These are phyloP conservation scores for Conchocele bisecta DNA, from an alignment of 2,888 invertebrate species.

Conservation along the genomic window DNA sequence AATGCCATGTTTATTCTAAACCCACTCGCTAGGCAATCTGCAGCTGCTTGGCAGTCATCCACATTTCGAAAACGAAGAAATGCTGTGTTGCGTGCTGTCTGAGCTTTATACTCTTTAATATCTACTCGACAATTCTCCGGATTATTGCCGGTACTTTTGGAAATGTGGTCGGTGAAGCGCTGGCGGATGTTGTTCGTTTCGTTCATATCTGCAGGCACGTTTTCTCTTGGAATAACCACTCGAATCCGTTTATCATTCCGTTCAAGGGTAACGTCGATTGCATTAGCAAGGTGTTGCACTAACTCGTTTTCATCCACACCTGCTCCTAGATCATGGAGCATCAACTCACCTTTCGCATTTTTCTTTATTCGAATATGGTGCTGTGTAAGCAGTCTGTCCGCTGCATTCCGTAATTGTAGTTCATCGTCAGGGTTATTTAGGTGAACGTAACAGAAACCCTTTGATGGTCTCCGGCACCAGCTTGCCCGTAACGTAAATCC, in stretches of 20 bases:
- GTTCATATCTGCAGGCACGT: not conserved
- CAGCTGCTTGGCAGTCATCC: slow-evolving; percentile 55
- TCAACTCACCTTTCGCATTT: slow-evolving; percentile 13
- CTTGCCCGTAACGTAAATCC: slow-evolving; percentile 59
- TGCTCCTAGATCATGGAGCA: slow-evolving; percentile 23
- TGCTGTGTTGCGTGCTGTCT: slow-evolving; percentile 49
- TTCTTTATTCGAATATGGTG: too few species aligned
- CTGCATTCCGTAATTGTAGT: not conserved
- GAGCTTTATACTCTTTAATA: slow-evolving; percentile 31
- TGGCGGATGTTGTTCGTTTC: not conserved
- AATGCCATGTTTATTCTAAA: not conserved
- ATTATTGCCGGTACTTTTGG: not conserved
- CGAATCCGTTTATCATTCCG: slow-evolving; percentile 7
- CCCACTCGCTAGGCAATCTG: not conserved
- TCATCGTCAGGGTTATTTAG: slow-evolving; percentile 47
- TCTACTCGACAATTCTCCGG: slow-evolving; percentile 44
- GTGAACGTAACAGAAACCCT: slow-evolving; percentile 63
- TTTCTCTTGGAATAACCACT: slow-evolving; percentile 39
- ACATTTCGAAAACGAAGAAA: slow-evolving; percentile 59
- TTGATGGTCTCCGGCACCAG: slow-evolving; percentile 66
- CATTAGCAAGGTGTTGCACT: slow-evolving; percentile 25
- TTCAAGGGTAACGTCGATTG: not conserved
- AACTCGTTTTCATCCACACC: slow-evolving; percentile 52
- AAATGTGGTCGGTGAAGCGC: not conserved
- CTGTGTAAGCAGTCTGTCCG: not conserved